phyloP scores from a whole-genome alignment of 2,888 invertebrate genomes.

The Leptopilina syphax region DNA sequence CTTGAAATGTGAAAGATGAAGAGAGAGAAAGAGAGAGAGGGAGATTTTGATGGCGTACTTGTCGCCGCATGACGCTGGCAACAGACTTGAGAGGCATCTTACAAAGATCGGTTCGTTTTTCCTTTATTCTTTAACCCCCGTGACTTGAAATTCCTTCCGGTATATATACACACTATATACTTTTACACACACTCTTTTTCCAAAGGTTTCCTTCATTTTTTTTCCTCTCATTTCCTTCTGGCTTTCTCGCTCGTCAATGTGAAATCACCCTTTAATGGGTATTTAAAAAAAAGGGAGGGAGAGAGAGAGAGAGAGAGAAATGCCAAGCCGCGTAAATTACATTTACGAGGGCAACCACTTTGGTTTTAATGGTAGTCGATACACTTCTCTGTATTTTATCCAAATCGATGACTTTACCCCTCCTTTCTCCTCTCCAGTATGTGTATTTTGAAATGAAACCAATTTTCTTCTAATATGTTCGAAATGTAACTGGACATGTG shows the following conservation, averaged over 20 bases:
- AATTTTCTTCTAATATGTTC: slow-evolving; percentile 45
- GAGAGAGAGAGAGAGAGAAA: background rate
- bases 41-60: slow-evolving; percentile 32
- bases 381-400: slow-evolving; percentile 20
- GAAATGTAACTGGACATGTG: slow-evolving; percentile 41
- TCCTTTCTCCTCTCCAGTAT: background rate
- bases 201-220: background rate
- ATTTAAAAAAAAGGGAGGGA: background rate
- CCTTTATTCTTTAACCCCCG: background rate
- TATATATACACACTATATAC: background rate
- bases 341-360: slow-evolving; percentile 13
- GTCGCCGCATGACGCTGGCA: slow-evolving; percentile 4
- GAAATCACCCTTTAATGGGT: slow-evolving; percentile 22
- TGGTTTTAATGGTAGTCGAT: slow-evolving; percentile 19
- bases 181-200: slow-evolving; percentile 8
- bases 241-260: background rate
- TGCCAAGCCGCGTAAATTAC: background rate
- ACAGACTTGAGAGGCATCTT: slow-evolving; percentile 27
- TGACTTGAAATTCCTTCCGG: background rate
- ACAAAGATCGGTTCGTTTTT: slow-evolving; percentile 19
- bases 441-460: slow-evolving; percentile 25
- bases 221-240: background rate
- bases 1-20: slow-evolving; percentile 22
- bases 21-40: no score
- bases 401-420: background rate